phyloP scores from a whole-genome alignment of 2,888 invertebrate species.

The Drepanosiphum platanoidis region DNA sequence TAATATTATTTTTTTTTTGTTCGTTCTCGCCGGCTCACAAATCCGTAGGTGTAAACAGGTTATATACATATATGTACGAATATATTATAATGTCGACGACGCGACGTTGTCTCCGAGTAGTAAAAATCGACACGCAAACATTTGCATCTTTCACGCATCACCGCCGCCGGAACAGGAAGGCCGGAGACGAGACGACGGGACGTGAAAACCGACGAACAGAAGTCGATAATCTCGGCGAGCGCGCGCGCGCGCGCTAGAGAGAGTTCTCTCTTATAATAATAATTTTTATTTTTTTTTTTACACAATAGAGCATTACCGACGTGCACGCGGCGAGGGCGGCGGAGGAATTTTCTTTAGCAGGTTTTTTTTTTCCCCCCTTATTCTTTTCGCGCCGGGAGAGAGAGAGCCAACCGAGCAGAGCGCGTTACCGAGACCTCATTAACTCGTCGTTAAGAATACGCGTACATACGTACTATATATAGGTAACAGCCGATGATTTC shows the following conservation, averaged over 20 bases:
- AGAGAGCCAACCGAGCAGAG: background rate
- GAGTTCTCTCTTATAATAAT: background rate
- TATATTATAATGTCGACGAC: background rate
- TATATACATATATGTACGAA: background rate
- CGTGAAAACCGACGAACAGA: slow-evolving; percentile 18
- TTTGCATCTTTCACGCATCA: slow-evolving; percentile 37
- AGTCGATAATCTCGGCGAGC: slow-evolving; percentile 33
- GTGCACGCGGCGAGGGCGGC: background rate
- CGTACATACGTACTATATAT: too few species aligned
- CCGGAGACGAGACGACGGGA: background rate
- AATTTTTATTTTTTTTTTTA: background rate
- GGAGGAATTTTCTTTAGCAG: background rate
- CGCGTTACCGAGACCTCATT: slow-evolving; percentile 18
- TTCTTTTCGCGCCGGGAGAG: background rate
- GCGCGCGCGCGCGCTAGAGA: too few species aligned
- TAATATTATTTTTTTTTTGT: slow-evolving; percentile 5
- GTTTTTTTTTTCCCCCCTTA: background rate
- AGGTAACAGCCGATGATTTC: background rate
- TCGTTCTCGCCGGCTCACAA: background rate
- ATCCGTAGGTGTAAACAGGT: slow-evolving; percentile 27
- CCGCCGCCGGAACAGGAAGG: slow-evolving; percentile 32
- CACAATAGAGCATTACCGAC: background rate
- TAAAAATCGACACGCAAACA: slow-evolving; percentile 30
- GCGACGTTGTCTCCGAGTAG: background rate
- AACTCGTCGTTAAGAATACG: background rate